Evolutionary conservation across 2,797 vertebrate species (phyloP).

Genomic region (Rhynchotus rufescens): DNA sequence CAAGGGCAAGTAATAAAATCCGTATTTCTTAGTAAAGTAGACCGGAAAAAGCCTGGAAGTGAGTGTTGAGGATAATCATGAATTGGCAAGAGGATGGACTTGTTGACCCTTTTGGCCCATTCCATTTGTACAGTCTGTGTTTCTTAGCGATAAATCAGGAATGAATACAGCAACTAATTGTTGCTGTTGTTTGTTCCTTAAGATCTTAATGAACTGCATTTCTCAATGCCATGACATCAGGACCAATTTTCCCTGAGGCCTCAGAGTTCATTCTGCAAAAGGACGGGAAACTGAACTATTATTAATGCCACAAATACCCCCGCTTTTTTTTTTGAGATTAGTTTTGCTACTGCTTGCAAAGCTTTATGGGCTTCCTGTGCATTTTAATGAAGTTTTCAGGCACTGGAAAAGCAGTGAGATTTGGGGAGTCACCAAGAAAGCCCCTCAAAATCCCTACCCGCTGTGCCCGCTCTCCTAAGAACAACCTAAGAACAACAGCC

Average conservation of each 20-base stretch:
- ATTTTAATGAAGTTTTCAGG: constrained; percentile 2
- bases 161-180: constrained; percentile 58
- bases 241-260: constrained; percentile 30
- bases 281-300: constrained; percentile 5
- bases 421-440: background rate
- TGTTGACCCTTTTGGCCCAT: constrained; percentile 45
- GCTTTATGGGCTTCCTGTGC: background rate
- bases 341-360: constrained; percentile 14
- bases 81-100: constrained; percentile 16
- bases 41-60: background rate
- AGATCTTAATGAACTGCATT: constrained; percentile 68
- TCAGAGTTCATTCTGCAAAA: constrained; percentile 22
- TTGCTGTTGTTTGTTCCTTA: constrained; percentile 55
- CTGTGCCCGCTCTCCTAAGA: background rate
- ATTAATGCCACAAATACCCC: constrained; percentile 3
- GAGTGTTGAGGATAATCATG: background rate
- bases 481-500: background rate
- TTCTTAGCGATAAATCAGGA: constrained; percentile 40
- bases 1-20: background rate
- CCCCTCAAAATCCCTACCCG: background rate
- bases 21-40: background rate
- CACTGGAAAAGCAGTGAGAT: background rate
- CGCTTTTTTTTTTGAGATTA: constrained; percentile 25
- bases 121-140: constrained; percentile 18
- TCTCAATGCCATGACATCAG: constrained; percentile 49